These are phyloP conservation scores for Avahi laniger DNA, from an alignment of 2,797 vertebrate species.

Conservation along the genomic window DNA sequence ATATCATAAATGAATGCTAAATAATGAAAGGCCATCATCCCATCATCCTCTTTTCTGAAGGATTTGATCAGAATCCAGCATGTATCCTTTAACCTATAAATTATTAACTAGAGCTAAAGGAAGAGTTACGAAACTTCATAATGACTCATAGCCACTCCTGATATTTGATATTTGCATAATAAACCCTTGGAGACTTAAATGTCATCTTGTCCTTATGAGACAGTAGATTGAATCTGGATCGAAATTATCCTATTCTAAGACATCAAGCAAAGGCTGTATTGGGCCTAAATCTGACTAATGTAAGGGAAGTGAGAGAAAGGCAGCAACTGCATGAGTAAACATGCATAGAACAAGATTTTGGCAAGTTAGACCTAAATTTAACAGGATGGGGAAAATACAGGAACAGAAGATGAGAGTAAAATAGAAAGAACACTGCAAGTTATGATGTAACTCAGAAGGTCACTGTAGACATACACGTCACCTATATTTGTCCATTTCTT, in stretches of 20 bases:
- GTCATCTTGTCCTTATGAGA: constrained; percentile 29
- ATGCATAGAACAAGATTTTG: not conserved
- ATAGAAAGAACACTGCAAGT: not conserved
- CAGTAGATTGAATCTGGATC: constrained; percentile 37
- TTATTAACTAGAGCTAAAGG: constrained; percentile 67
- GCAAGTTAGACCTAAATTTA: not conserved
- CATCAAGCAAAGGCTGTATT: not conserved
- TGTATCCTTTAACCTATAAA: constrained; percentile 57
- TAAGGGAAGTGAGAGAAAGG: not conserved
- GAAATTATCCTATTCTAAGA: constrained; percentile 39
- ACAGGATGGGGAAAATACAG: not conserved
- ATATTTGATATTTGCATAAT: constrained; percentile 63
- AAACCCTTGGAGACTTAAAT: constrained; percentile 44
- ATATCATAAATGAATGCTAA: constrained; percentile 62
- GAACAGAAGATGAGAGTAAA: not conserved
- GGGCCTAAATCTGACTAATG: not conserved
- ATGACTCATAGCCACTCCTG: constrained; percentile 28
- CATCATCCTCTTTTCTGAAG: constrained; percentile 37
- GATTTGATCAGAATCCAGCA: constrained; percentile 56
- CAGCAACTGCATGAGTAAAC: not conserved
- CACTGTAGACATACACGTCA: not conserved
- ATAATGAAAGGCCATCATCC: constrained; percentile 38
- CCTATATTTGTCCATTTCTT: not conserved
- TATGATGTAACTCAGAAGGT: not conserved
- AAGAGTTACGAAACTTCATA: constrained; percentile 50